Base-by-base conservation (phyloP, 2,888 invertebrate species). In the Scaeva pyrastri region DNA sequence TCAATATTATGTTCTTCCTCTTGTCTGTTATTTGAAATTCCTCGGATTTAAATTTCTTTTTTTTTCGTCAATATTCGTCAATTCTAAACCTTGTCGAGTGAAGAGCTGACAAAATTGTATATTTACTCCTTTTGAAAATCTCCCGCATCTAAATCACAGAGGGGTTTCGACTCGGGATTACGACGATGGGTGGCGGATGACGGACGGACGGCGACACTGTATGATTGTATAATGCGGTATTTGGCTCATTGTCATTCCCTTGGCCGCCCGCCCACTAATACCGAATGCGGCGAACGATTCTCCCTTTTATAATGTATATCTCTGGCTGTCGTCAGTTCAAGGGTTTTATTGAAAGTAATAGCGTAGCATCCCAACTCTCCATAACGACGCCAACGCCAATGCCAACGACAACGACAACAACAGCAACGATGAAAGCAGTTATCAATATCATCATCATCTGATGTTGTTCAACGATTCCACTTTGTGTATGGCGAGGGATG, bases 331-430 rank as follows among this genome's bases (percentile, higher is more conserved):
- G 31, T 31, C 71, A 23, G 56, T 82, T 82, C 82, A 73, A 68
- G 78, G 78, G 60, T 62, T 78, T 31, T 78, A 74, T 78, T 78
- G 68, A 70, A 73, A 62, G 68, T 73, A 83, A 78, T 78, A 50
- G 8, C 66, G 50, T 36, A 60, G 55, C 78, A 48, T 74, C 39
- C 19, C 58, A 72, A 45, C 19, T 19, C 19, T 19, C 52, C 10
- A 66, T 56, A 23, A 41, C 52, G 41, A 55, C 60, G 8, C 8
- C 41, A 43, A 48, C 31, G n/a, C 1, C 36, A n/a, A 55, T n/a
- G 31, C n/a, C n/a, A n/a, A n/a, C 52, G 12, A 66, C 64, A 23
- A 41, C 52, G 41, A 55, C 60, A 12, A 11, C 41, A 43, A 48
- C 31, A n/a, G 2, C 36, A n/a, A 55, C 21, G 31, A 23, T 10